phyloP scores from a whole-genome alignment of 2,113 vertebrate species.

The Glareola pratincola region DNA sequence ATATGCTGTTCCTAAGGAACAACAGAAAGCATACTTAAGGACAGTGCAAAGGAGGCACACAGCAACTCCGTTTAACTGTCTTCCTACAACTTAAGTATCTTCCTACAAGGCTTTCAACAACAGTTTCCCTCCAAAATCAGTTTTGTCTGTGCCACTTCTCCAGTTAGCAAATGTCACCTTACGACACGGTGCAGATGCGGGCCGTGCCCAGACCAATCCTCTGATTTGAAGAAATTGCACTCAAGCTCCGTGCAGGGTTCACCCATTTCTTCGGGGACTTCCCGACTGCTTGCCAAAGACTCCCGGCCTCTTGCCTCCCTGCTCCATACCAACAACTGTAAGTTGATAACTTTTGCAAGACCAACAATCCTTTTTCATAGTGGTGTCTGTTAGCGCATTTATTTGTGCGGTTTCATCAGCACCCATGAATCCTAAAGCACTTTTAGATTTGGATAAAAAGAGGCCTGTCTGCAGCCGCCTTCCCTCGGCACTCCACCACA shows the following conservation, averaged over 20 bases:
- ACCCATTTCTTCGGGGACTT: background rate
- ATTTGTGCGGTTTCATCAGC: background rate
- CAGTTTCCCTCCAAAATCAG: background rate
- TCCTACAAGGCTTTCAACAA: background rate
- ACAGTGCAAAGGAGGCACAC: background rate
- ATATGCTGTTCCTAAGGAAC: background rate
- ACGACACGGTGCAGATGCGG: accelerated
- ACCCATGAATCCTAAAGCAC: background rate
- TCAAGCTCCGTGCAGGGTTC: background rate
- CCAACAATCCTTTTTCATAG: accelerated
- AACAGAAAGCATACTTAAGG: background rate
- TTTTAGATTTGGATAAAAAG: accelerated
- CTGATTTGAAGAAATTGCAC: accelerated
- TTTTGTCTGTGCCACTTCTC: accelerated
- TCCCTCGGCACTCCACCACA: accelerated
- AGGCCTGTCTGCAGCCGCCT: background rate
- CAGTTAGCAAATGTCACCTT: accelerated
- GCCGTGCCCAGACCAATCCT: too few relatives aligned
- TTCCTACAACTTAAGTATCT: background rate
- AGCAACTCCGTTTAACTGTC: background rate
- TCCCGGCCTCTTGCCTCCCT: background rate
- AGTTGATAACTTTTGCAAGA: background rate
- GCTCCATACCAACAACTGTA: background rate
- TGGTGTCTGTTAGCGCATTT: accelerated
- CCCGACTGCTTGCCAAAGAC: accelerated